These are phyloP conservation scores for Andrena flavipes DNA, from an alignment of 2,888 invertebrate species.

Conservation along the genomic window DNA sequence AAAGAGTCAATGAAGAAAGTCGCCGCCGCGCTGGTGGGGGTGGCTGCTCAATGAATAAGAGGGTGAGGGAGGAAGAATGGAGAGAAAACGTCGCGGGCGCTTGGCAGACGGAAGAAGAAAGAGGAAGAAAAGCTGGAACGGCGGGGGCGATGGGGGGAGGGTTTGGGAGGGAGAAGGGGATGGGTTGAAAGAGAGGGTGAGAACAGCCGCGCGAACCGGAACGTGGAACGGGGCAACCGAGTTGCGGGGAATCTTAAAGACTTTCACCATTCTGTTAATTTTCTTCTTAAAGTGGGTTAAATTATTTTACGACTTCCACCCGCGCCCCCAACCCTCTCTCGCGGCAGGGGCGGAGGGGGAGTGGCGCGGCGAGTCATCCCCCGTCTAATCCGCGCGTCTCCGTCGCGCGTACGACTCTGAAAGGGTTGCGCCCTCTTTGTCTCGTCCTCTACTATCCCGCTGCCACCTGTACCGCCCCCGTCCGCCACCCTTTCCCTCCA, in stretches of 20 bases:
- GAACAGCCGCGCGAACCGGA: slow-evolving; percentile 60
- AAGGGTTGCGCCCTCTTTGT: slow-evolving; percentile 54
- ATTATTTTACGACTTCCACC: slow-evolving; percentile 82
- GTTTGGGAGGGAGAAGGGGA: slow-evolving; percentile 18
- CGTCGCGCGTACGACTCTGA: slow-evolving; percentile 31
- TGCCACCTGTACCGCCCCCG: slow-evolving; percentile 15
- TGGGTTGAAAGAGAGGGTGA: slow-evolving; percentile 53
- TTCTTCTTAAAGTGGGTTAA: slow-evolving; percentile 84
- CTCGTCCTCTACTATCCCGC: slow-evolving; percentile 32
- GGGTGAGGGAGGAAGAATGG: slow-evolving; percentile 70
- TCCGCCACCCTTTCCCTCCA: slow-evolving; percentile 15
- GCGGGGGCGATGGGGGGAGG: slow-evolving; percentile 19
- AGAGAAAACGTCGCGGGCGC: slow-evolving; percentile 47
- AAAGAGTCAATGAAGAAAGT: slow-evolving; percentile 85
- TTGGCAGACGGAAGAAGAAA: slow-evolving; percentile 55
- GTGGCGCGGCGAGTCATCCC: slow-evolving; percentile 19
- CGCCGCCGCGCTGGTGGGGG: slow-evolving; percentile 71
- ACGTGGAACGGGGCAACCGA: slow-evolving; percentile 67
- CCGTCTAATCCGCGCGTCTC: slow-evolving; percentile 43
- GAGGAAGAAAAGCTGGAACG: slow-evolving; percentile 45
- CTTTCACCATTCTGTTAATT: slow-evolving; percentile 84
- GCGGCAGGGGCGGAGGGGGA: not conserved
- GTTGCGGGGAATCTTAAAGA: slow-evolving; percentile 82
- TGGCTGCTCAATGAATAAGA: slow-evolving; percentile 83
- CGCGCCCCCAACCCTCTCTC: slow-evolving; percentile 9